phyloP scores from a whole-genome alignment of 1,140 invertebrate genomes.

The Halyomorpha halys region DNA sequence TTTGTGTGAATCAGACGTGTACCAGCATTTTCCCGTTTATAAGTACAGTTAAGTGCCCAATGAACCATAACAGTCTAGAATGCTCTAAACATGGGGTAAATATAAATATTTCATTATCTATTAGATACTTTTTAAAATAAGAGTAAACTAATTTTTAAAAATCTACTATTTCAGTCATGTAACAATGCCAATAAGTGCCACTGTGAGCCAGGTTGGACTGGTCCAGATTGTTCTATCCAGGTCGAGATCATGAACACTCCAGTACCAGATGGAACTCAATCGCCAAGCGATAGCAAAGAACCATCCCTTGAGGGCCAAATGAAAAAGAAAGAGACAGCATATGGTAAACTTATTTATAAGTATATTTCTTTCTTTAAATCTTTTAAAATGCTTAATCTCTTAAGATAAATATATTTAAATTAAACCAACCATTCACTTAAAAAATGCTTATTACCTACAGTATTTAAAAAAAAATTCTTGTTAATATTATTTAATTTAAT shows the following conservation, averaged over 20 bases:
- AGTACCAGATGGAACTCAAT: conserved; percentile 37
- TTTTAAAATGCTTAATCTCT: neutral
- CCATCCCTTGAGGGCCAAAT: conserved; percentile 51
- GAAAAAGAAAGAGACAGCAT: conserved; percentile 77
- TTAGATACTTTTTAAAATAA: neutral
- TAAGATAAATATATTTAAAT: neutral
- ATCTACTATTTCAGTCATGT: conserved; percentile 57
- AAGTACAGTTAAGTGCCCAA: conserved; percentile 76
- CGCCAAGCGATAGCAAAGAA: conserved; percentile 38
- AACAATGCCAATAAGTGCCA: conserved; percentile 87
- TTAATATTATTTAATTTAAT: no score
- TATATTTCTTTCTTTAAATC: neutral
- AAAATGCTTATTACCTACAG: no score
- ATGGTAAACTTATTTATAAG: conserved; percentile 49
- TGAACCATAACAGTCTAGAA: conserved; percentile 72
- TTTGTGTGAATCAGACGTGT: conserved; percentile 90
- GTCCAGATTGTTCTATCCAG: conserved; percentile 74
- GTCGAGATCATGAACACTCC: conserved; percentile 50
- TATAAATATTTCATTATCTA: conserved; percentile 6
- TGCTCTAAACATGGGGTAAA: conserved; percentile 88
- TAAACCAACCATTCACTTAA: no score
- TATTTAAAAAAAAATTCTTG: no score
- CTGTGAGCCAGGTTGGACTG: conserved; percentile 80
- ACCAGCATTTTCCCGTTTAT: conserved; percentile 68
- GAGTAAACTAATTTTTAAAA: neutral